Percentiles rank a stretch among this genome's conserved stretches.
These are phyloP conservation scores for Spongilla lacustris DNA, from an alignment of 37 sponge, comb jelly and placozoan genomes.

Conservation along the genomic window DNA sequence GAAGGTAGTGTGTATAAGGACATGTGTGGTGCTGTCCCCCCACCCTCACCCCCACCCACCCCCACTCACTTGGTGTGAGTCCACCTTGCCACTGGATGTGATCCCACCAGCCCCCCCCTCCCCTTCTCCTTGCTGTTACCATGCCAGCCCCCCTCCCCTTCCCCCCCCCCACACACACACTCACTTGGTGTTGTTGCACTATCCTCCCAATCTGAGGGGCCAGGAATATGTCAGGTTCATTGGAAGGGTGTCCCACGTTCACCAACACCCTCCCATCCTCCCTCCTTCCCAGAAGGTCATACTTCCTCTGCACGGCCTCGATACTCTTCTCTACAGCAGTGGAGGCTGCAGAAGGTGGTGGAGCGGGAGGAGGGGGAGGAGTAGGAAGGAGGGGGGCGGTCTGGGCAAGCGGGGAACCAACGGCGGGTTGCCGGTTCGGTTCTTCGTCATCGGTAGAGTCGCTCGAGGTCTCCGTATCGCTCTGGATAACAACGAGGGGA, in stretches of 20 bases:
- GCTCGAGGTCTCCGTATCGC: neutral
- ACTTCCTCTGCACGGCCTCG: slow-evolving; percentile 33
- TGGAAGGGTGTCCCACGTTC: slow-evolving; percentile 74
- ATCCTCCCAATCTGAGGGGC: slow-evolving; percentile 75
- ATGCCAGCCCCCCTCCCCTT: neutral
- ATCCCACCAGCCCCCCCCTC: neutral
- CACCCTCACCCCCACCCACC: too few species aligned
- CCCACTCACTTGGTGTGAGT: neutral
- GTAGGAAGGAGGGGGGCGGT: neutral
- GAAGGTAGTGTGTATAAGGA: too few species aligned
- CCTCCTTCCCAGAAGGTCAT: slow-evolving; percentile 12
- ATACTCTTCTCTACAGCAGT: neutral
- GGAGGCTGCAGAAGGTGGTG: neutral
- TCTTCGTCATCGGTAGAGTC: neutral
- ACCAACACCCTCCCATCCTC: slow-evolving; percentile 69
- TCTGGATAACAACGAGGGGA: neutral
- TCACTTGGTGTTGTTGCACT: slow-evolving; percentile 92
- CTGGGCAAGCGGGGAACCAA: neutral
- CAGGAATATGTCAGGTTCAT: slow-evolving; percentile 81
- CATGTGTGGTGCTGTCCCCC: too few species aligned
- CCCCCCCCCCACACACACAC: slow-evolving; percentile 5
- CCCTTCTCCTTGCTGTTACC: neutral
- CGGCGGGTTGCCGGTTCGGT: neutral
- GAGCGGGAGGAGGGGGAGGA: neutral
- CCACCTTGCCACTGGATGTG: too few species aligned